A percentile compares a stretch with the other conserved stretches of the same genome.
These are phyloP conservation scores for Phortica variegata DNA, from an alignment of 1,140 invertebrate genomes.

Conservation along the genomic window DNA sequence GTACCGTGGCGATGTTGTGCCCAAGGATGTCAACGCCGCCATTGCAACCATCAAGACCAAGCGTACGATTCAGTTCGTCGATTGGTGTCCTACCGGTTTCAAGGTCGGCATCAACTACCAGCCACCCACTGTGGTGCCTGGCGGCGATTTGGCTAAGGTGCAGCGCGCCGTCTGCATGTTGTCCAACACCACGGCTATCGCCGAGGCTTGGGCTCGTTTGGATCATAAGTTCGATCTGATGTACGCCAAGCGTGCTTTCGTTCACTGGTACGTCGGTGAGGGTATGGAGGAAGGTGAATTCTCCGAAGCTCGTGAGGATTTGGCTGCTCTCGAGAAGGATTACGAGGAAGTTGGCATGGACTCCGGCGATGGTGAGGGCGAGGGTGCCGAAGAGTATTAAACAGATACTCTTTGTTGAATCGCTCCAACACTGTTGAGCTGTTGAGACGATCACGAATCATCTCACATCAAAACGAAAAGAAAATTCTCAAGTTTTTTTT, in stretches of 20 bases:
- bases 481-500: too few species aligned
- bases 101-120: slow-evolving; percentile 81
- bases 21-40: slow-evolving; percentile 79
- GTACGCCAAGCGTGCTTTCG: slow-evolving; percentile 83
- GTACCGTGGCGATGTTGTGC: slow-evolving; percentile 75
- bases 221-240: slow-evolving; percentile 83
- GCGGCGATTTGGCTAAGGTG: slow-evolving; percentile 76
- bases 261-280: slow-evolving; percentile 85
- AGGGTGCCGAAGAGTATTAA: slow-evolving; percentile 73
- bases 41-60: slow-evolving; percentile 86
- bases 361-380: slow-evolving; percentile 70
- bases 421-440: not conserved
- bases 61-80: slow-evolving; percentile 83
- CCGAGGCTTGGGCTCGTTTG: slow-evolving; percentile 75
- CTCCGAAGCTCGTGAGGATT: slow-evolving; percentile 82
- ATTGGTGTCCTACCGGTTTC: slow-evolving; percentile 89
- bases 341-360: slow-evolving; percentile 81
- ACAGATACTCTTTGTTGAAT: too few species aligned
- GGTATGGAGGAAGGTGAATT: slow-evolving; percentile 87
- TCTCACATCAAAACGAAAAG: slow-evolving; percentile 33
- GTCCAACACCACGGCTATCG: slow-evolving; percentile 81
- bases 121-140: slow-evolving; percentile 79
- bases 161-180: slow-evolving; percentile 76
- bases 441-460: not conserved
- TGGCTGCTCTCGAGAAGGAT: slow-evolving; percentile 81